Evolutionary conservation across 2,797 vertebrate species (phyloP).

Genomic region (Chiloscyllium punctatum): DNA sequence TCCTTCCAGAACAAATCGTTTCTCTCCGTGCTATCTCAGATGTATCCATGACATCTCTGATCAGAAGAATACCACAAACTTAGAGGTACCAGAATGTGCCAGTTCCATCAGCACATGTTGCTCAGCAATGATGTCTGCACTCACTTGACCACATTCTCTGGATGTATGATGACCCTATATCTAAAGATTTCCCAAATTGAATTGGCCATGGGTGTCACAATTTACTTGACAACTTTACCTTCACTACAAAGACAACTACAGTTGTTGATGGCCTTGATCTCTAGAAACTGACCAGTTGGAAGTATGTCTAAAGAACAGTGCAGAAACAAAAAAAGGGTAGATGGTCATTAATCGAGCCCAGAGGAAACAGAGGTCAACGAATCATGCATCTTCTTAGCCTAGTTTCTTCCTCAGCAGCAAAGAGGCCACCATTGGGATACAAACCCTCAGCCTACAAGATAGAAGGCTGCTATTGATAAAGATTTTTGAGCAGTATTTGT

Average conservation of each 20-base stretch:
- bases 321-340: not conserved
- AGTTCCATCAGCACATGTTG: not conserved
- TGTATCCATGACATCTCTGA: not conserved
- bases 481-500: not conserved
- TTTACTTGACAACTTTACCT: not conserved
- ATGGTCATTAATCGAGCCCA: not conserved
- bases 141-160: too few species aligned
- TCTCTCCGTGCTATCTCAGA: not conserved
- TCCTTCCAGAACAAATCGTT: not conserved
- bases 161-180: too few species aligned
- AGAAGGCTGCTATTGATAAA: too few species aligned
- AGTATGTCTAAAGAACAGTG: not conserved
- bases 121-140: not conserved
- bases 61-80: not conserved
- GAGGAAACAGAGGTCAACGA: not conserved
- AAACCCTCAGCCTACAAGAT: too few species aligned
- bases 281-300: not conserved
- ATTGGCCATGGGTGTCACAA: not conserved
- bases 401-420: not conserved
- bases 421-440: not conserved
- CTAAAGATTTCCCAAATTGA: not conserved
- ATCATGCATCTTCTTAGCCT: not conserved
- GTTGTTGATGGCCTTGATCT: not conserved
- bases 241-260: not conserved
- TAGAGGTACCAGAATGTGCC: not conserved